Conservation (phyloP, 2,888 invertebrate genomes). For the Andrena hattorfiana region DNA sequence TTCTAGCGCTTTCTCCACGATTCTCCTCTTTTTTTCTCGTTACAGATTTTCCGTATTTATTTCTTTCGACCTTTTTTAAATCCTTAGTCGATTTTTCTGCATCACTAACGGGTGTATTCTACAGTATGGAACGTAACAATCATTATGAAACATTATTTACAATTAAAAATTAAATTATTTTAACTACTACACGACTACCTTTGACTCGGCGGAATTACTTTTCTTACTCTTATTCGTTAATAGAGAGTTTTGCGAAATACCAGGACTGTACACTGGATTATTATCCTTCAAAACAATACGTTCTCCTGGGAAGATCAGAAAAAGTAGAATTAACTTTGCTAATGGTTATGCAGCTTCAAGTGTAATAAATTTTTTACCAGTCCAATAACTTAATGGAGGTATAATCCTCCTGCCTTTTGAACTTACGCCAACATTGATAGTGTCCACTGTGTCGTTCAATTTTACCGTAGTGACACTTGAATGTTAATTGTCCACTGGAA, state of each 20-base stretch:
- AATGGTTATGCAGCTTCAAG: background rate
- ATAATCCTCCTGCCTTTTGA: background rate
- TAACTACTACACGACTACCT: background rate
- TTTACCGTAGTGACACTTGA: background rate
- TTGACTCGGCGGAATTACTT: background rate
- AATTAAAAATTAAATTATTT: background rate
- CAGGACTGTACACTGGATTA: conserved; percentile 70
- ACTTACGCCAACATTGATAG: background rate
- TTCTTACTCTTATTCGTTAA: background rate
- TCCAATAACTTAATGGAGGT: conserved; percentile 4
- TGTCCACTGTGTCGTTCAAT: background rate
- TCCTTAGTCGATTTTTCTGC: background rate
- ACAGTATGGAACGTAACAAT: background rate
- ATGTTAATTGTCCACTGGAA: background rate
- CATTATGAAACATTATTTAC: background rate
- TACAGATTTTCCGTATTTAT: background rate
- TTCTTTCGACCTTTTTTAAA: background rate
- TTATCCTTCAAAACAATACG: background rate
- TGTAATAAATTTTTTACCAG: background rate
- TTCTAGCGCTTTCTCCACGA: background rate
- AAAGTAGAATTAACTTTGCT: background rate
- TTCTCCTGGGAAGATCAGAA: background rate
- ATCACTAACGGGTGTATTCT: background rate
- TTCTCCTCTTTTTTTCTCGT: background rate
- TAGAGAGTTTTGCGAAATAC: conserved; percentile 40